Percentiles rank a stretch among this genome's conserved stretches.
Evolutionary conservation across 2,888 invertebrate genomes (phyloP).

Genomic region (Hydrotaea diabolus): DNA sequence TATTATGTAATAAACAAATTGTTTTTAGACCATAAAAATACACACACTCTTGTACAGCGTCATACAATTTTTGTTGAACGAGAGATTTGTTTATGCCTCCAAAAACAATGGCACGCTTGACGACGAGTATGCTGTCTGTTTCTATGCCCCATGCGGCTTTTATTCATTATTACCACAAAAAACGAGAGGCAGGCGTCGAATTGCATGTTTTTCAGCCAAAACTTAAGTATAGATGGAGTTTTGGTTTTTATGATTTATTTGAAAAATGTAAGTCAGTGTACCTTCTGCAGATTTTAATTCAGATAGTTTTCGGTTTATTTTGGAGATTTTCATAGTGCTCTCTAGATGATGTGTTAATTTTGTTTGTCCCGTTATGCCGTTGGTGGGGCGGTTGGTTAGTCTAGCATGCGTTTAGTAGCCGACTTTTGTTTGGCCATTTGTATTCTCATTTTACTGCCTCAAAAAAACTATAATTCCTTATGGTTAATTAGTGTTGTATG

Average conservation of each 20-base stretch:
- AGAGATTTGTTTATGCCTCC: not conserved
- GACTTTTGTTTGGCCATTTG: not conserved
- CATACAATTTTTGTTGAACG: not conserved
- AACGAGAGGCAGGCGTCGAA: not conserved
- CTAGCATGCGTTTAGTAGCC: slow-evolving; percentile 51
- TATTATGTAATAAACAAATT: slow-evolving; percentile 6
- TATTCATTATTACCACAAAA: not conserved
- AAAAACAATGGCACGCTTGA: not conserved
- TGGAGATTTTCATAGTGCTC: not conserved
- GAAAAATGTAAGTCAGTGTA: not conserved
- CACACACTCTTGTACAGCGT: not conserved
- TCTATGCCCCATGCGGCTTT: not conserved
- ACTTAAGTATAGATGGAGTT: not conserved
- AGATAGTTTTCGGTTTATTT: not conserved
- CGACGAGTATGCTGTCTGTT: not conserved
- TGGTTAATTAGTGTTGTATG: not conserved
- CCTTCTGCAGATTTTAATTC: not conserved
- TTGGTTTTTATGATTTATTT: not conserved
- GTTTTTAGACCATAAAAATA: slow-evolving; percentile 8
- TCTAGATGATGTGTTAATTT: slow-evolving; percentile 50
- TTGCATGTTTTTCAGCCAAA: not conserved
- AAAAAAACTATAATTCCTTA: not conserved
- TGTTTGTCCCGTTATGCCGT: slow-evolving; percentile 20
- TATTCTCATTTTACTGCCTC: too few species aligned
- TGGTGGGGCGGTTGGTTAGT: too few species aligned